Base-by-base conservation (phyloP, 2,797 vertebrate genomes). In the Myripristis jacobus region DNA sequence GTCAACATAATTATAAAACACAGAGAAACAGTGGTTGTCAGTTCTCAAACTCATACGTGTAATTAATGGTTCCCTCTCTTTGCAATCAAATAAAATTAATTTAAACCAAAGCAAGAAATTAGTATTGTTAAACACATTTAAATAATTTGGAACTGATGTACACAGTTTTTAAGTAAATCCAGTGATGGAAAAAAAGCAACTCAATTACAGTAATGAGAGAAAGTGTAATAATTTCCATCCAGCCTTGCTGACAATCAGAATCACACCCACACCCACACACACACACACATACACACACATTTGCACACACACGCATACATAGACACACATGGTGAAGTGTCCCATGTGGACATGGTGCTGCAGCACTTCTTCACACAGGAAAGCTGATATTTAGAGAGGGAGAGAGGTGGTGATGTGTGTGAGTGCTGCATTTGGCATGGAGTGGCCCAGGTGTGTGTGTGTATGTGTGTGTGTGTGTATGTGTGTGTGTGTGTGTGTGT, bases 331-430 rank as follows among this genome's bases (percentile, higher is more conserved):
- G 22, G 62, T 72, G 31, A 55, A 13, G 60, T 77, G 58, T 78
- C 56, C 47, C 51, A 73, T 66, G 57, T 75, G 83, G 79, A 77
- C 13, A 27, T 51, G 46, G 51, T 51, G 38, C 15, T 0, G 34
- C 68, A 18, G 8, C 36, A 27, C n/a, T 22, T 59, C 22, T 72
- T 78, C 70, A 63, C 54, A 62, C 52, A 74, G 66, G 74, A 80
- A 79, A 88, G 58, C 0, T 47, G 63, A 87, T 84, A 82, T 76
- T 55, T 60, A 71, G 65, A 56, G 24, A 85, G 56, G 61, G 69
- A 70, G 80, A 72, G 74, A 83, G 69, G 85, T 73, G 87, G 54
- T 84, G 88, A 83, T 81, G 79, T 90, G 86, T 79, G 55, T 34
- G 77, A 82, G 60, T 38, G 61, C 62, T 77, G 52, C 56, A 55